Evolutionary conservation across 2,797 vertebrate genomes (phyloP).

Genomic region (Sebastes oblongus): DNA sequence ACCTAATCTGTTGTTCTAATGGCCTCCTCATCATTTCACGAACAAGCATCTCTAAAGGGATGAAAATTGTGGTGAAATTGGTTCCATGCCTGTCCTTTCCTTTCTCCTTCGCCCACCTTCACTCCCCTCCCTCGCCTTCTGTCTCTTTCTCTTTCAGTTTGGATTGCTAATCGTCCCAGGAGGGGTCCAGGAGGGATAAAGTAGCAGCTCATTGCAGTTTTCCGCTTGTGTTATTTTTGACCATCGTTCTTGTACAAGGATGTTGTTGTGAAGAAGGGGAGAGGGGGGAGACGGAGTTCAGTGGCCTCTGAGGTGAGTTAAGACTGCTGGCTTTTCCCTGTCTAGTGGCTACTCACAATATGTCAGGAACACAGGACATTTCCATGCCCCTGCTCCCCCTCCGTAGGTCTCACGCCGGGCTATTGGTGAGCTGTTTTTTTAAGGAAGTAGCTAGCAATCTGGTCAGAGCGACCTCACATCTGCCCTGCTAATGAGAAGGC

Average conservation of each 20-base stretch:
- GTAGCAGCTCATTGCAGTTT: slow-evolving; percentile 79
- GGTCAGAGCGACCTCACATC: slow-evolving; percentile 88
- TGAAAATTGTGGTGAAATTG: slow-evolving; percentile 85
- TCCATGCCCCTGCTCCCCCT: slow-evolving; percentile 76
- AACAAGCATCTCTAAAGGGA: slow-evolving; percentile 84
- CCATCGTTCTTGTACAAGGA: slow-evolving; percentile 87
- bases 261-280: slow-evolving; percentile 78
- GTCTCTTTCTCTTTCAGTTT: slow-evolving; percentile 74
- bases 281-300: slow-evolving; percentile 65
- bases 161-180: slow-evolving; percentile 78
- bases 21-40: slow-evolving; percentile 74
- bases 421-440: slow-evolving; percentile 89
- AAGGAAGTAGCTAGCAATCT: slow-evolving; percentile 90
- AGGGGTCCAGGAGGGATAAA: slow-evolving; percentile 73
- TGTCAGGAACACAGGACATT: slow-evolving; percentile 86
- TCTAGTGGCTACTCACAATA: slow-evolving; percentile 88
- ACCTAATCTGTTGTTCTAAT: slow-evolving; percentile 84
- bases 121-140: slow-evolving; percentile 43
- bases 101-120: slow-evolving; percentile 46
- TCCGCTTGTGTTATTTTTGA: slow-evolving; percentile 81
- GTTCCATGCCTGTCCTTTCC: slow-evolving; percentile 83
- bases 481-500: slow-evolving; percentile 89
- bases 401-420: slow-evolving; percentile 78
- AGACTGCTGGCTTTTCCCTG: slow-evolving; percentile 78
- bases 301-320: slow-evolving; percentile 80